Base-by-base conservation (phyloP, 2,888 invertebrate species). In the Drosophila buzzatii region DNA sequence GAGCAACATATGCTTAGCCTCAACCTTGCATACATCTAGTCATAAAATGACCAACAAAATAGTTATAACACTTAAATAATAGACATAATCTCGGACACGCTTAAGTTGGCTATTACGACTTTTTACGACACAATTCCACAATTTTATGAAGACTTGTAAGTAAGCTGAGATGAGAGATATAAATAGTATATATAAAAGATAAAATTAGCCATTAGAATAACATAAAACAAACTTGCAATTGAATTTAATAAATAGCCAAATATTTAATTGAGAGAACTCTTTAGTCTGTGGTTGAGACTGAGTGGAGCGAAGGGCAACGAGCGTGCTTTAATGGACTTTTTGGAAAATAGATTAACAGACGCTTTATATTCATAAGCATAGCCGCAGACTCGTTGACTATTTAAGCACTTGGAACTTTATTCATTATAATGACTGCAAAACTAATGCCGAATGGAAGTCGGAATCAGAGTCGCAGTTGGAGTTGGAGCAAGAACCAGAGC, bases 301-400 rank as follows among this genome's bases (percentile, higher is more conserved):
- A 57, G 60, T 35, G 51, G 33, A 33, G 8, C n/a, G 27, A 49
- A 14, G 31, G 41, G 47, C 49, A 37, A 20, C 33, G 49, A 56
- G 33, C 12, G 56, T 52, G 58, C 63, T 63, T 67, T 71, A 78
- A 66, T 60, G 74, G 67, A 82, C 79, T 79, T 84, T 84, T 87
- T 72, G 84, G 70, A 70, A 85, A 87, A 87, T 84, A 86, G 88
- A 82, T 88, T 85, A 88, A 81, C 81, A 76, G 81, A 57, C 82
- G 81, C 84, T 87, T 88, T 79, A 84, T 88, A 88, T 87, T 88
- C 86, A 88, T 84, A 85, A 78, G 79, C 64, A 68, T 23, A 41
- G 66, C 44, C 56, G 23, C 41, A 57, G 70, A 39, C 35, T 47
- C 59, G 33, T 37, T 44, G 23, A 27, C 65, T 51, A 59, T 69